Evolutionary conservation across 2,888 invertebrate genomes (phyloP).

Genomic region (Torymus auratus): DNA sequence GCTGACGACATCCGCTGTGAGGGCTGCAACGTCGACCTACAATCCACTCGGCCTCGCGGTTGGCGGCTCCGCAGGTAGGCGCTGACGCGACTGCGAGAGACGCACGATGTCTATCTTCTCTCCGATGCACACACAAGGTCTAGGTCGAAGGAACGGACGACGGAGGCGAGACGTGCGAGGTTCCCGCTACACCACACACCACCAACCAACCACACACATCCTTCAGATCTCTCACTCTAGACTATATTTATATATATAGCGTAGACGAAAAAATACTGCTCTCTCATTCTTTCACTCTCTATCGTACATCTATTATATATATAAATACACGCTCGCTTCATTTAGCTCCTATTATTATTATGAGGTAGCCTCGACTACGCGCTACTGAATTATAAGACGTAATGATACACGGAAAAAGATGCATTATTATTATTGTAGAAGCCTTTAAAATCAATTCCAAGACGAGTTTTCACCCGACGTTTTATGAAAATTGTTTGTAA

Average conservation of each 20-base stretch:
- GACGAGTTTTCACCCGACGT: slow-evolving; percentile 40
- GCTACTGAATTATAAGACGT: slow-evolving; percentile 24
- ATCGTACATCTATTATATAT: slow-evolving; percentile 33
- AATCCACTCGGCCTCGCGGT: slow-evolving; percentile 92
- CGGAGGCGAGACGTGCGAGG: slow-evolving; percentile 72
- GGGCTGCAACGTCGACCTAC: slow-evolving; percentile 82
- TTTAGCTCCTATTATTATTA: slow-evolving; percentile 35
- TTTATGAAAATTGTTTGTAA: slow-evolving; percentile 53
- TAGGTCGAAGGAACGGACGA: slow-evolving; percentile 56
- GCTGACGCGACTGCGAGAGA: slow-evolving; percentile 31
- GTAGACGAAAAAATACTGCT: slow-evolving; percentile 37
- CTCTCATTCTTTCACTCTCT: slow-evolving; percentile 53
- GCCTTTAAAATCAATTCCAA: slow-evolving; percentile 55
- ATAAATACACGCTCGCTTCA: slow-evolving; percentile 30
- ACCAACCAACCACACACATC: slow-evolving; percentile 56
- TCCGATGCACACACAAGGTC: not conserved
- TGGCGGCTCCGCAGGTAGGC: slow-evolving; percentile 86
- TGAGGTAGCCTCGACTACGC: slow-evolving; percentile 23
- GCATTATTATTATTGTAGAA: slow-evolving; percentile 46
- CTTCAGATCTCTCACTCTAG: slow-evolving; percentile 50
- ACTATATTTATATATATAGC: no score
- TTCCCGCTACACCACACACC: slow-evolving; percentile 74
- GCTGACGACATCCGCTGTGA: slow-evolving; percentile 73
- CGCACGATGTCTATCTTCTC: slow-evolving; percentile 31
- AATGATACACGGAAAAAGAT: slow-evolving; percentile 38